These are phyloP conservation scores for Drosophila ficusphila DNA, from an alignment of 1,140 invertebrate species.

Conservation along the genomic window DNA sequence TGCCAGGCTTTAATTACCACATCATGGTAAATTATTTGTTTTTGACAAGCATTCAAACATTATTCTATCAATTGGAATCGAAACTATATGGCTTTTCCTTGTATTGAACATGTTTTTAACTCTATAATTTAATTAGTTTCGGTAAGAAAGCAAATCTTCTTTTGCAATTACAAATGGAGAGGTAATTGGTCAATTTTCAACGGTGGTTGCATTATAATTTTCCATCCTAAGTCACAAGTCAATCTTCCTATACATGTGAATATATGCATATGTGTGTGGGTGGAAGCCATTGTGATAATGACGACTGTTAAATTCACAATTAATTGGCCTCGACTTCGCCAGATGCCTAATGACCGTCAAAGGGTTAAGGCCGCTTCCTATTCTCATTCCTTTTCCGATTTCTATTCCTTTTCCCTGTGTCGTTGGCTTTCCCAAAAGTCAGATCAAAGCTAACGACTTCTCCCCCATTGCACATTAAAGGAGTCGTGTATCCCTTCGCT, in stretches of 20 bases:
- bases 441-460: constrained; percentile 11
- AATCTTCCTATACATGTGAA: too few species aligned
- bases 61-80: too few species aligned
- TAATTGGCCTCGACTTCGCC: constrained; percentile 26
- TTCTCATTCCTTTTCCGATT: too few species aligned
- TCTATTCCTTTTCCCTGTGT: background rate
- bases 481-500: too few species aligned
- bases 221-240: constrained; percentile 1
- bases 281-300: background rate
- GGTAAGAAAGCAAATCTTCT: too few species aligned
- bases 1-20: background rate
- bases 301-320: constrained; percentile 36
- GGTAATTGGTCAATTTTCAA: constrained; percentile 38
- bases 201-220: constrained; percentile 29
- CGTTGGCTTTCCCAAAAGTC: background rate
- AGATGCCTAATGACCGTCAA: constrained; percentile 41
- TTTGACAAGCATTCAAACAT: too few species aligned
- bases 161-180: background rate
- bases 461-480: too few species aligned
- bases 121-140: too few species aligned
- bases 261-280: too few species aligned
- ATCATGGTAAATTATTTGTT: background rate
- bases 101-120: too few species aligned
- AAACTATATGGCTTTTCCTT: too few species aligned
- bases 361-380: constrained; percentile 16